phyloP scores from a whole-genome alignment of 35 echinoderm and acorn worm species.

The Holothuria glaberrima region DNA sequence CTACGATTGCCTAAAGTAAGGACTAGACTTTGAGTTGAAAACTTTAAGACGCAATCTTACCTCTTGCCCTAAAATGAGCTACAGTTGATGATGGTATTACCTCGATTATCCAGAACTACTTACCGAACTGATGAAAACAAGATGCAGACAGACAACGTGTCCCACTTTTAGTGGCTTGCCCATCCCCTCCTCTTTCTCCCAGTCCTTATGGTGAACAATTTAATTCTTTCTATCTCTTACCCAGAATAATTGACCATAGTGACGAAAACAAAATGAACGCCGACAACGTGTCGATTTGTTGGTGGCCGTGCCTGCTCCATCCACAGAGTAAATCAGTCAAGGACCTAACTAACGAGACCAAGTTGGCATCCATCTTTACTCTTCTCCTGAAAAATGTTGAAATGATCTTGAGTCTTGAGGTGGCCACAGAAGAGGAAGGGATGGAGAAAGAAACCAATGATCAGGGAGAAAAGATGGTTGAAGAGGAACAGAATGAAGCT shows the following conservation, averaged over 20 bases:
- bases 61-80: too few relatives aligned
- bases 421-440: not conserved
- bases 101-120: too few relatives aligned
- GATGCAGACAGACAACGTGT: too few relatives aligned
- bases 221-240: not conserved
- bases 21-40: too few relatives aligned
- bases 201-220: not conserved
- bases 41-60: too few relatives aligned
- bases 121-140: too few relatives aligned
- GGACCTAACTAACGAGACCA: conserved; percentile 82
- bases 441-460: not conserved
- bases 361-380: conserved; percentile 77
- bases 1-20: too few relatives aligned
- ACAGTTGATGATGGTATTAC: too few relatives aligned
- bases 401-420: conserved; percentile 1
- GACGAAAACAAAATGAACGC: conserved; percentile 83
- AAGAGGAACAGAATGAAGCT: not conserved
- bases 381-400: conserved; percentile 57
- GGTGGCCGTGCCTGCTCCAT: conserved; percentile 96
- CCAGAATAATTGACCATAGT: conserved; percentile 81
- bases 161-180: too few relatives aligned
- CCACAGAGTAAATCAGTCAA: conserved; percentile 85
- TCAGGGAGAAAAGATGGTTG: not conserved
- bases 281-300: conserved; percentile 92
- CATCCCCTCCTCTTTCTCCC: not conserved